A percentile compares a stretch with the other conserved stretches of the same genome.
These are phyloP conservation scores for Furnarius figulus DNA, from an alignment of 2,113 vertebrate genomes.

Conservation along the genomic window DNA sequence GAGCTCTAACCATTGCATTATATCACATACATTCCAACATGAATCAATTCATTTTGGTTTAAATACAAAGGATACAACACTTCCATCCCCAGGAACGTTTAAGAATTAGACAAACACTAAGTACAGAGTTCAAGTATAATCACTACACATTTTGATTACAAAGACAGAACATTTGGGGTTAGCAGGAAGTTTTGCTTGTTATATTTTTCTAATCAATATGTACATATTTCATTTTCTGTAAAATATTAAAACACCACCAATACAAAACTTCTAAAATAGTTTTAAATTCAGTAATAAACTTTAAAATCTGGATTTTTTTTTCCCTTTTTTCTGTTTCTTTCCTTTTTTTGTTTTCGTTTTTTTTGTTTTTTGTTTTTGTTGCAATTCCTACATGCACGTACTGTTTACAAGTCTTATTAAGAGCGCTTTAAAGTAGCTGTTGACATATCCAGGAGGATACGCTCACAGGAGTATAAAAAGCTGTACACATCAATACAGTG, in stretches of 20 bases:
- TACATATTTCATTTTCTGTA: slow-evolving; percentile 84
- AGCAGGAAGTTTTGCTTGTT: slow-evolving; percentile 80
- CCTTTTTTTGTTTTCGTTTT: neutral
- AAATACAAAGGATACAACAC: slow-evolving; percentile 82
- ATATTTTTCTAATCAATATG: slow-evolving; percentile 85
- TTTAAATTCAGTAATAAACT: slow-evolving; percentile 85
- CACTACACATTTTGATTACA: slow-evolving; percentile 85
- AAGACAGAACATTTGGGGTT: slow-evolving; percentile 81
- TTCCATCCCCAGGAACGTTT: slow-evolving; percentile 79
- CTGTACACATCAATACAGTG: slow-evolving; percentile 74
- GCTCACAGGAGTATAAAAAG: slow-evolving; percentile 79
- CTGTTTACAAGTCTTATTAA: slow-evolving; percentile 80
- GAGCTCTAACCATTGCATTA: slow-evolving; percentile 81
- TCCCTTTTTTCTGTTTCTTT: neutral
- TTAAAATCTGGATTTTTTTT: slow-evolving; percentile 77
- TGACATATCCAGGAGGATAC: slow-evolving; percentile 79
- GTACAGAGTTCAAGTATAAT: slow-evolving; percentile 87
- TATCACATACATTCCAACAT: slow-evolving; percentile 84
- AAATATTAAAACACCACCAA: slow-evolving; percentile 87
- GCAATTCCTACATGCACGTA: slow-evolving; percentile 80
- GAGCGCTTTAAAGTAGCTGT: slow-evolving; percentile 79
- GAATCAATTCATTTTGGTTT: slow-evolving; percentile 85
- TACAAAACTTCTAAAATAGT: slow-evolving; percentile 88
- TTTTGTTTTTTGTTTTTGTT: neutral
- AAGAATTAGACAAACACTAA: slow-evolving; percentile 82